These are phyloP conservation scores for Lamproptera curius DNA, from an alignment of 2,888 invertebrate genomes.

Conservation along the genomic window DNA sequence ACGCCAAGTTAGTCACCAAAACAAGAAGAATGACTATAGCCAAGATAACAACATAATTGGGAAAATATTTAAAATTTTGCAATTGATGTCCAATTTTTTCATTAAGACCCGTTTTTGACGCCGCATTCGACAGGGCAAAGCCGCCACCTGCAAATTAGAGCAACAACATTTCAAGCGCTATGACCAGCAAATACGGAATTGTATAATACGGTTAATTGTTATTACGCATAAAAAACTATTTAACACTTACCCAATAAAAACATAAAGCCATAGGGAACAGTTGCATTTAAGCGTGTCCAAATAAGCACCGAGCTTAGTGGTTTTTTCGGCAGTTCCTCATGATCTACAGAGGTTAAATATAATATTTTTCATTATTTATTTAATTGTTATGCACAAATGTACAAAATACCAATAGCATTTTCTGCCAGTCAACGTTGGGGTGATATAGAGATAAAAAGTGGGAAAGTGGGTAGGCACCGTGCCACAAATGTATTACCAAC, in stretches of 20 bases:
- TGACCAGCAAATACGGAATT: no score
- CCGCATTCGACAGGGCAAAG: conserved; percentile 48
- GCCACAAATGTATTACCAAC: not conserved
- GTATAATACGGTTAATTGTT: no score
- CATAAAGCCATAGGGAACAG: conserved; percentile 53
- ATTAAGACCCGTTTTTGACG: conserved; percentile 46
- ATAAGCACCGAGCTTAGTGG: conserved; percentile 39
- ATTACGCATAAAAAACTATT: not conserved
- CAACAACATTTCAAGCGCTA: no score
- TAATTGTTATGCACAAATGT: not conserved
- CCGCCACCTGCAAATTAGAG: conserved; percentile 55
- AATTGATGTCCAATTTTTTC: conserved; percentile 41
- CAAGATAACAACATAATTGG: conserved; percentile 37
- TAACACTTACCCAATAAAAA: conserved; percentile 50
- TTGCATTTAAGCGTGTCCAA: conserved; percentile 39
- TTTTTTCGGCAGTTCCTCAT: conserved; percentile 46
- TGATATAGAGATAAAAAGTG: no score
- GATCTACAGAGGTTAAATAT: no score
- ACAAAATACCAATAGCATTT: not conserved
- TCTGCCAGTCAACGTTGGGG: no score
- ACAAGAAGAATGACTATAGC: conserved; percentile 42
- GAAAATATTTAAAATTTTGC: conserved; percentile 30
- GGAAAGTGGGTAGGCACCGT: not conserved
- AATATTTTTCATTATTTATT: not conserved
- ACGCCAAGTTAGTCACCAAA: conserved; percentile 59